These are phyloP conservation scores for Tiaroga cobitis DNA, from an alignment of 2,797 vertebrate species.

Conservation along the genomic window DNA sequence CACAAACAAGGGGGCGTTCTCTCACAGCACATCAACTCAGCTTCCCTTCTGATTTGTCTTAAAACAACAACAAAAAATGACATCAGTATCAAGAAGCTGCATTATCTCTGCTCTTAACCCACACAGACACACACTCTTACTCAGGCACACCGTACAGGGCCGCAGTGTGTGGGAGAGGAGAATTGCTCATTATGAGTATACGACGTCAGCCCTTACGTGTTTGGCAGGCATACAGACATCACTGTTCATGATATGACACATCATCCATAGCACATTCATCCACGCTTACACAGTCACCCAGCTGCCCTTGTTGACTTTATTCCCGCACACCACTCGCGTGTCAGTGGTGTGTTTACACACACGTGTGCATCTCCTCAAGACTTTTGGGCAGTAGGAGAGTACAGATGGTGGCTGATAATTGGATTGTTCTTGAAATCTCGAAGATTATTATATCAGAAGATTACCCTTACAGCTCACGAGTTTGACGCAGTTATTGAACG, in stretches of 20 bases:
- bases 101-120: constrained; percentile 58
- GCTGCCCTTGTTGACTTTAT: constrained; percentile 48
- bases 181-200: constrained; percentile 64
- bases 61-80: constrained; percentile 56
- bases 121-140: constrained; percentile 42
- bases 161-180: constrained; percentile 61
- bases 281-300: constrained; percentile 67
- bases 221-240: constrained; percentile 68
- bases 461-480: constrained; percentile 63
- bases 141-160: constrained; percentile 47
- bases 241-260: constrained; percentile 59
- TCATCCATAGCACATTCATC: constrained; percentile 59
- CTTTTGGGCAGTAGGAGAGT: constrained; percentile 71
- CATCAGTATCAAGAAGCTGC: constrained; percentile 68
- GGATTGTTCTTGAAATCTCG: constrained; percentile 72
- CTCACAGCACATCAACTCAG: constrained; percentile 68
- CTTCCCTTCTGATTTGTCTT: constrained; percentile 64
- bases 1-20: constrained; percentile 67
- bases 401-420: constrained; percentile 76
- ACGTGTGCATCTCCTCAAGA: constrained; percentile 3
- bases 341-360: constrained; percentile 9
- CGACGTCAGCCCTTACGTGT: constrained; percentile 60
- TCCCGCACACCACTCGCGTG: constrained; percentile 8
- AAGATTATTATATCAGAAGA: constrained; percentile 71
- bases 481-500: constrained; percentile 59